Evolutionary conservation across 2,113 vertebrate genomes (phyloP).

Genomic region (human): GRCh38 chr2:162447501-162448000

Average conservation of each 20-base stretch:
- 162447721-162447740: neutral
- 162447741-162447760: neutral
- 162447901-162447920: constrained; percentile 13
- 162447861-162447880: constrained; percentile 26
- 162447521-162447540: neutral
- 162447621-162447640: neutral
- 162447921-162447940: constrained; percentile 21
- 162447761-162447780: constrained; percentile 12
- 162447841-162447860: neutral
- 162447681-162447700: neutral
- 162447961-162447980: neutral
- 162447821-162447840: neutral
- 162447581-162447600: neutral
- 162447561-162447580: neutral
- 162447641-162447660: neutral
- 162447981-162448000: neutral
- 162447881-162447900: constrained; percentile 35
- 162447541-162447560: neutral
- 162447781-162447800: neutral
- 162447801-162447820: neutral
- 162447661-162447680: neutral
- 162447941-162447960: neutral
- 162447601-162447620: neutral
- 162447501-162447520: neutral
- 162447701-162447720: neutral